Base-by-base conservation (phyloP, 30 jellyfish, hydroid and myxozoan species). In the Euphysa ruthae region DNA sequence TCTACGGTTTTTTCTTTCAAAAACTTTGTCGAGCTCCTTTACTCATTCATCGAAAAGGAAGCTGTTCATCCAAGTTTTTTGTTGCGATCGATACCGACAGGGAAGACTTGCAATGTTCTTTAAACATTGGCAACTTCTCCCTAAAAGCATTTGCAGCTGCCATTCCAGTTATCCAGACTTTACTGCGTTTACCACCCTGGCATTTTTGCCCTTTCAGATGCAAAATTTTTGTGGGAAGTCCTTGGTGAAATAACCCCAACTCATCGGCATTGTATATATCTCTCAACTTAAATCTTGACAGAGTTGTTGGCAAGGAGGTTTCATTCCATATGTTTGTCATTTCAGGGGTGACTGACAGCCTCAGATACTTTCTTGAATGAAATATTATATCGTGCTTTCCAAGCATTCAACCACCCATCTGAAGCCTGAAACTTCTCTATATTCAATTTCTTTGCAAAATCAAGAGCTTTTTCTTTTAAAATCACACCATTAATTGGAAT, bases 401-500 rank as follows among this genome's bases (percentile, higher is more conserved):
- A 34, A 32, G 43, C 70, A 7, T n/a, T n/a, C n/a, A 58, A 52
- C 85, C 82, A 73, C 19, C 71, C 85, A 42, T 33, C 82, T 58
- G 85, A 58, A 25, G 82, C 85, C 46, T 63, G 23, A 18, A 73
- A 73, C 43, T 34, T 69, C 29, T 28, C 24, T 15, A 58, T 22
- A 23, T 38, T 32, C 58, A 61, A 35, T 62, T 73, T 57, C 34
- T 58, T 73, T 30, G 85, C 85, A 35, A 31, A 73, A 60, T 46
- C 61, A 25, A 27, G 26, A 23, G 85, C 82, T 66, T 58, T 73
- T 52, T 73, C 85, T 35, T 49, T 58, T 14, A 73, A 23, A 38
- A 69, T 69, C 19, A 13, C n/a, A 2, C 81, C 81, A 14, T 13
- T 32, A 69, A 69, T 69, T 25, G 66, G 81, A n/a, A n/a, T n/a